Conservation (phyloP, 1,140 invertebrate genomes). For the Diploscapter pachys region DNA sequence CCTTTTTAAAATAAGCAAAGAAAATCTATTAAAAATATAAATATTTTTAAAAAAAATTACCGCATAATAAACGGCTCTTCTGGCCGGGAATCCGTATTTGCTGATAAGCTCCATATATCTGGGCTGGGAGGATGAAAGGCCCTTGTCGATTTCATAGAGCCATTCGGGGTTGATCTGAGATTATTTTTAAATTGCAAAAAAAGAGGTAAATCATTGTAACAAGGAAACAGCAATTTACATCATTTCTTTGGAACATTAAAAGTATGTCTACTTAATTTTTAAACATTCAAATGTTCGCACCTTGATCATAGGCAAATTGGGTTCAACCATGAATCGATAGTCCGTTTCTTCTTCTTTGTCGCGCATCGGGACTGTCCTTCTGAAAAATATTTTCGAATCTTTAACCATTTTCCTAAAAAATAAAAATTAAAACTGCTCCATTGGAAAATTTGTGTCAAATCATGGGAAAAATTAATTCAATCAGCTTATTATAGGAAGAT, state of each 20-base stretch:
- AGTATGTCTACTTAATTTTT: not conserved
- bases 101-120: conserved; percentile 17
- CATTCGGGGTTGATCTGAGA: conserved; percentile 6
- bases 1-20: not conserved
- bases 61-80: conserved; percentile 18
- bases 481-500: not conserved
- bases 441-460: too few relatives aligned
- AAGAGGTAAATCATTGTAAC: too few relatives aligned
- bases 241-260: not conserved
- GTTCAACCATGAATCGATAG: conserved; percentile 92
- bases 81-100: conserved; percentile 16
- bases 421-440: not conserved
- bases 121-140: not conserved
- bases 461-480: too few relatives aligned
- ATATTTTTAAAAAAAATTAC: conserved; percentile 1
- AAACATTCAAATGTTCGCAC: conserved; percentile 16
- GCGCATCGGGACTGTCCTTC: conserved; percentile 78
- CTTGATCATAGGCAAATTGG: conserved; percentile 81
- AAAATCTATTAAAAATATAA: not conserved
- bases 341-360: conserved; percentile 87
- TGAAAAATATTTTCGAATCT: conserved; percentile 64
- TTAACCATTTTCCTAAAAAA: not conserved
- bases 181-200: too few relatives aligned
- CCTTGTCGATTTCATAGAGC: not conserved
- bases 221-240: too few relatives aligned